These are phyloP conservation scores for Melanotaenia parkinsoni DNA, from an alignment of 2,797 vertebrate genomes.

Conservation along the genomic window DNA sequence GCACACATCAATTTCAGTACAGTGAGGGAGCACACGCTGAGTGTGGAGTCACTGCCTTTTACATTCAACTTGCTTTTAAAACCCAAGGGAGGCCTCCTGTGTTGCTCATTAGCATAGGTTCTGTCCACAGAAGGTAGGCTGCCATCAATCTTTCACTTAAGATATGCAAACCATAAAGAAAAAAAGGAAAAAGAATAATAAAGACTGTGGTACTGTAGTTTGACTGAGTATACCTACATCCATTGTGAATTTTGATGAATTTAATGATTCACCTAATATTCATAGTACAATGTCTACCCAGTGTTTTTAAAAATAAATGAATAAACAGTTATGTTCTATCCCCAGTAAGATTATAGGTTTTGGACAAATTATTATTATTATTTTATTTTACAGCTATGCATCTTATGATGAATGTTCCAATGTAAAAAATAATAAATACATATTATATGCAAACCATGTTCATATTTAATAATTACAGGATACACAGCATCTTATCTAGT, in stretches of 20 bases:
- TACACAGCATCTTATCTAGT: background rate
- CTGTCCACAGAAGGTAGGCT: slow-evolving; percentile 54
- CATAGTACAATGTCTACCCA: background rate
- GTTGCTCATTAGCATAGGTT: slow-evolving; percentile 73
- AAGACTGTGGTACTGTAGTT: slow-evolving; percentile 1
- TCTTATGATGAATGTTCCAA: background rate
- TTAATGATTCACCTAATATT: background rate
- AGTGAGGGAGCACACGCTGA: slow-evolving; percentile 25
- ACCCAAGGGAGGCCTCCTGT: slow-evolving; percentile 58
- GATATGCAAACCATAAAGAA: slow-evolving; percentile 51
- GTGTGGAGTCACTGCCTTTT: slow-evolving; percentile 32
- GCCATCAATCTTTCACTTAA: slow-evolving; percentile 73
- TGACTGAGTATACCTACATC: background rate
- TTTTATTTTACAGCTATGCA: background rate
- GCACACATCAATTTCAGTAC: slow-evolving; percentile 5
- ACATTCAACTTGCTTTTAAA: slow-evolving; percentile 45
- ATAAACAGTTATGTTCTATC: too few relatives aligned
- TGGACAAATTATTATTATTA: background rate
- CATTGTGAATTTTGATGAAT: background rate
- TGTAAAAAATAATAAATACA: background rate
- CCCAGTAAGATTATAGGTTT: slow-evolving; percentile 1
- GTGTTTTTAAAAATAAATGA: background rate
- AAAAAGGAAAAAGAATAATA: background rate
- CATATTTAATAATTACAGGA: slow-evolving; percentile 10
- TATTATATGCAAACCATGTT: background rate